Conservation (phyloP, 2,888 invertebrate genomes). For the Hydrotaea cyrtoneurina region DNA sequence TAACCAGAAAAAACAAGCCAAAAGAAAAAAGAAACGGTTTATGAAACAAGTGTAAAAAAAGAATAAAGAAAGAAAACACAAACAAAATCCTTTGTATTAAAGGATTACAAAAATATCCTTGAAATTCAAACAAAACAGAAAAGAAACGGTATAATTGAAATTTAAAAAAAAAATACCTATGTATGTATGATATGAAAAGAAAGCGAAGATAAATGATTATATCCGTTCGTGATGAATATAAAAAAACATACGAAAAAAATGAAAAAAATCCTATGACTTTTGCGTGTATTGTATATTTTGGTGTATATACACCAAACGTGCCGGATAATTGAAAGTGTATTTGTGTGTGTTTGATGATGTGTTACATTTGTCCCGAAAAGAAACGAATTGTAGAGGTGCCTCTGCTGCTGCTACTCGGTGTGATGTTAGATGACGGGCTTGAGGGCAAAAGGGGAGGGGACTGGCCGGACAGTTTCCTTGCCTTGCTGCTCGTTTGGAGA, state of each 20-base stretch:
- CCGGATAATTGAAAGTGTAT: constrained; percentile 64
- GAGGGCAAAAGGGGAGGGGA: neutral
- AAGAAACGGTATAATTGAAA: constrained; percentile 25
- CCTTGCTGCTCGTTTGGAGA: constrained; percentile 11
- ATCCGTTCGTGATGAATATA: constrained; percentile 24
- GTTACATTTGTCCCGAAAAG: constrained; percentile 61
- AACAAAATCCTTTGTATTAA: constrained; percentile 43
- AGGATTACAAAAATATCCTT: constrained; percentile 49
- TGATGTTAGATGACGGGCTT: constrained; percentile 26
- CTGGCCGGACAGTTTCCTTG: constrained; percentile 28
- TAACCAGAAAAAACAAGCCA: neutral
- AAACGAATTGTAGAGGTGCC: constrained; percentile 59
- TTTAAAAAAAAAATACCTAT: constrained; percentile 22
- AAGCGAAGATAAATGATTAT: constrained; percentile 20
- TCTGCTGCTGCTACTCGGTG: neutral
- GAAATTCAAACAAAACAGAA: constrained; percentile 3
- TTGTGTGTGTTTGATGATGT: constrained; percentile 43
- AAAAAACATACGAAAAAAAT: neutral
- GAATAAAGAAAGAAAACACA: neutral
- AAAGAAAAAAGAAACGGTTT: constrained; percentile 42
- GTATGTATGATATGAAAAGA: constrained; percentile 44
- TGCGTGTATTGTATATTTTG: constrained; percentile 56
- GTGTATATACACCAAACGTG: constrained; percentile 64
- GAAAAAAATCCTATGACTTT: constrained; percentile 4
- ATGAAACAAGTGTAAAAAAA: constrained; percentile 39